Base-by-base conservation (phyloP, 2,888 invertebrate species). In the Drosophila crucigera region DNA sequence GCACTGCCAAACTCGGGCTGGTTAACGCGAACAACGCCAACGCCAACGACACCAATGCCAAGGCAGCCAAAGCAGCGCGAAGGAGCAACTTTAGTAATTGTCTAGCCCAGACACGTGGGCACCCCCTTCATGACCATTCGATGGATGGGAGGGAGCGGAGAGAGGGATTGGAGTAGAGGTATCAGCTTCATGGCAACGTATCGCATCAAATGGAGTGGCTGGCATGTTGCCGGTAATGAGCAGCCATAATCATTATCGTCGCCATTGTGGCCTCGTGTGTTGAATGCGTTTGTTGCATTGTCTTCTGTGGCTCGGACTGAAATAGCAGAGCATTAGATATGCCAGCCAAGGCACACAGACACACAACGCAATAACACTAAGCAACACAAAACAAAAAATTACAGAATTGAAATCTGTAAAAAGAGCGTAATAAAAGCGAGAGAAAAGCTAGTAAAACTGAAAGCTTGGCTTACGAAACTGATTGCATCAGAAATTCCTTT, bases 71-170 rank as follows among this genome's bases (percentile, higher is more conserved):
- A 35, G 35, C 28, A 41, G 33, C 52, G 56, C 25, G 53, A 73
- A 86, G 87, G 89, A 86, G 84, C 71, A 86, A 86, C 87, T 86
- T 47, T 86, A 84, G 84, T 87, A 84, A 86, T 89, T 87, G 87
- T 87, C 90, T 84, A 28, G 68, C 67, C 37, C 53, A 78, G 90
- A 90, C 89, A 78, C 81, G 90, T 85, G 85, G 90, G 90, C 77
- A 73, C 35, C 73, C 74, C 71, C 76, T 49, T 31, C 31, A 31
- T 58, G 43, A 54, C 68, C 47, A 59, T 56, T 50, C 28, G 10
- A n/a, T 7, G 11, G 3, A 31, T 16, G 35, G 16, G 58, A 19
- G 22, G 50, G 28, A 28, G 16, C 33, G 37, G n/a, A 10, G 6
- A 31, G 4, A 3, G 2, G 11, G 6, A 25, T 22, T 14, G 16